Percentiles rank a stretch among this genome's conserved stretches.
Evolutionary conservation across 1,140 invertebrate species (phyloP).

Genomic region (Ips typographus): DNA sequence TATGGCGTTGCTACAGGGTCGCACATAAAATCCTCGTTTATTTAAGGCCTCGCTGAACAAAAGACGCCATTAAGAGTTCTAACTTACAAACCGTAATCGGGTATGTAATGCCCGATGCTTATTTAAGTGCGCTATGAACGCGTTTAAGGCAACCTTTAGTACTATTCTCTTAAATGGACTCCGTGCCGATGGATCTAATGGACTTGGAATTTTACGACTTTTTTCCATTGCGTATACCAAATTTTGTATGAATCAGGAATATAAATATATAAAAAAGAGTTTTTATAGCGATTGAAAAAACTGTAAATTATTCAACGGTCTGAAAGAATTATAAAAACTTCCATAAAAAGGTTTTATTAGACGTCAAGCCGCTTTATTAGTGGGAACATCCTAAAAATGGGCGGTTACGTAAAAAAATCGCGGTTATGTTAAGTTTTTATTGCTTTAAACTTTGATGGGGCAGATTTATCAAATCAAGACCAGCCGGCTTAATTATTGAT

Average conservation of each 20-base stretch:
- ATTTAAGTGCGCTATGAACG: slow-evolving; percentile 11
- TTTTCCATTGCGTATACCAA: neutral
- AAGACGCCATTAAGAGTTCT: slow-evolving; percentile 42
- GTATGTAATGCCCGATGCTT: slow-evolving; percentile 26
- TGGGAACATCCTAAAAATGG: slow-evolving; percentile 4
- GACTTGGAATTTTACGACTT: neutral
- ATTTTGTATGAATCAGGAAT: neutral
- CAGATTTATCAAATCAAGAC: slow-evolving; percentile 12
- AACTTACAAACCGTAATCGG: slow-evolving; percentile 40
- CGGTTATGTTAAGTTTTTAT: slow-evolving; percentile 1
- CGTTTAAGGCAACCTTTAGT: slow-evolving; percentile 16
- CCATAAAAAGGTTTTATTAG: slow-evolving; percentile 5
- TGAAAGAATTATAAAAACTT: neutral
- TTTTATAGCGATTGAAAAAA: too few relatives aligned
- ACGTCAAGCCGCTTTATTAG: slow-evolving; percentile 3
- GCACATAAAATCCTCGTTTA: slow-evolving; percentile 38
- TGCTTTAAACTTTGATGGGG: neutral
- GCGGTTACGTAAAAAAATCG: neutral
- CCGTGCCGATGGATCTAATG: slow-evolving; percentile 8
- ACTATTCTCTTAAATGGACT: neutral
- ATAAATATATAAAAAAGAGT: too few relatives aligned
- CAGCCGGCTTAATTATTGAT: slow-evolving; percentile 5
- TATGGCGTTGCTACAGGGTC: slow-evolving; percentile 31
- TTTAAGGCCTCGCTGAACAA: slow-evolving; percentile 41
- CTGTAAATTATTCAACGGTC: too few relatives aligned